Evolutionary conservation across 2,888 invertebrate species (phyloP).

Genomic region (Drosophila lacicola): DNA sequence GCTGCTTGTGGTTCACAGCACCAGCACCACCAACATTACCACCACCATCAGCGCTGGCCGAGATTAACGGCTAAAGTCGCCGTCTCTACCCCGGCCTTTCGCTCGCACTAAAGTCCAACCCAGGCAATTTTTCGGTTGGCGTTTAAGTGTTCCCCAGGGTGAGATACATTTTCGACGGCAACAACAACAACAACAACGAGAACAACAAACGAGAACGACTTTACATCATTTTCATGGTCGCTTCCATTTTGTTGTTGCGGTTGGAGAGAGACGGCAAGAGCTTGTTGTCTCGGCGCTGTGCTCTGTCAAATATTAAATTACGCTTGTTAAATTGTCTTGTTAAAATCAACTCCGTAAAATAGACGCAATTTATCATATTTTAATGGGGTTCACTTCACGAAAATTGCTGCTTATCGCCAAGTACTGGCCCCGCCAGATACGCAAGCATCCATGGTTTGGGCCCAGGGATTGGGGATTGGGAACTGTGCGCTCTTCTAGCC

Average conservation of each 20-base stretch:
- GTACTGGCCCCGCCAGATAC: conserved; percentile 38
- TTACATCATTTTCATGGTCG: conserved; percentile 80
- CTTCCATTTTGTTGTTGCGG: conserved; percentile 76
- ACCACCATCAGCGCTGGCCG: conserved; percentile 30
- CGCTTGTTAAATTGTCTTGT: conserved; percentile 85
- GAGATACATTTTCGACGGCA: conserved; percentile 82
- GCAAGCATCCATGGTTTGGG: conserved; percentile 46
- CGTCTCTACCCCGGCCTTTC: conserved; percentile 43
- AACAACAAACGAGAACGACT: conserved; percentile 49
- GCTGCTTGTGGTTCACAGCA: conserved; percentile 51
- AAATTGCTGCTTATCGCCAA: conserved; percentile 71
- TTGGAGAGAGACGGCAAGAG: conserved; percentile 46
- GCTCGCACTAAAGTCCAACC: conserved; percentile 36
- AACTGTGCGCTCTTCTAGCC: conserved; percentile 10
- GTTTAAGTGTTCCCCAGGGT: conserved; percentile 84
- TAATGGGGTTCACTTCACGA: conserved; percentile 78
- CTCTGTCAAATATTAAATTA: conserved; percentile 84
- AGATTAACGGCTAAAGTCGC: conserved; percentile 78
- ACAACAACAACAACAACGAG: conserved; percentile 53
- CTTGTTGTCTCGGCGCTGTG: conserved; percentile 39
- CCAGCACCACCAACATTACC: conserved; percentile 38
- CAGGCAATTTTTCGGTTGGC: conserved; percentile 79
- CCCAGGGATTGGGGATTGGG: conserved; percentile 23
- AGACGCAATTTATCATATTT: conserved; percentile 83
- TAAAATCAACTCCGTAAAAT: conserved; percentile 81